Conservation (phyloP, 2,888 invertebrate genomes). For the Eilema depressum region DNA sequence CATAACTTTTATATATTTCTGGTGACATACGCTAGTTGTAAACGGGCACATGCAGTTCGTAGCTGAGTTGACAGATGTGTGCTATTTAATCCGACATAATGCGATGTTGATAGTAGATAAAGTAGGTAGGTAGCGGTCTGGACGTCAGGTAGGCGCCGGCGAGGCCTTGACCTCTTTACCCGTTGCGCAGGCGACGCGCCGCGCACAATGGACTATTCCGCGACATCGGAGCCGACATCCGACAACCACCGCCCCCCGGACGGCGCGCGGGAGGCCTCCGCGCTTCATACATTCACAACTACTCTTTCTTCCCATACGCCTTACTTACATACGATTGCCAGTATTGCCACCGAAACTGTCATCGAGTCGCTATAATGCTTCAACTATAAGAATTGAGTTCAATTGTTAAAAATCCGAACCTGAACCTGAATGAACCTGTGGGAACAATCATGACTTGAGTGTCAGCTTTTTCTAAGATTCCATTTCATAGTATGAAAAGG, state of each 20-base stretch:
- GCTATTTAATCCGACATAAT: conserved; percentile 33
- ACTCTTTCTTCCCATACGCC: not conserved
- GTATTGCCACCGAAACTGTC: not conserved
- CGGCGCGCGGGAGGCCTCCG: conserved; percentile 9
- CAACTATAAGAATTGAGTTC: not conserved
- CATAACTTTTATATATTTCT: conserved; percentile 20
- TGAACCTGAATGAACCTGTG: too few species aligned
- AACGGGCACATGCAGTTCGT: conserved; percentile 15
- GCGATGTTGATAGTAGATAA: conserved; percentile 38
- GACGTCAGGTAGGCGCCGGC: conserved; percentile 77
- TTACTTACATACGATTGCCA: not conserved
- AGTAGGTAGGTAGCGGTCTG: conserved; percentile 60
- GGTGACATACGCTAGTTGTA: conserved; percentile 22
- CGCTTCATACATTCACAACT: conserved; percentile 9
- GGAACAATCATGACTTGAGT: not conserved
- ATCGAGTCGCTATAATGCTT: not conserved
- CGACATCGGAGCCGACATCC: conserved; percentile 75
- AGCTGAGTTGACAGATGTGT: conserved; percentile 34
- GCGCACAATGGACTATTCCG: conserved; percentile 77
- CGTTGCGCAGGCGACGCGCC: conserved; percentile 56
- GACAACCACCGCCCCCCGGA: conserved; percentile 51
- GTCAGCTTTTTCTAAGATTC: not conserved
- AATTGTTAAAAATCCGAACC: not conserved
- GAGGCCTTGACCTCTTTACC: conserved; percentile 80
- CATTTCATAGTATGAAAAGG: not conserved